Base-by-base conservation (phyloP, 23 tunicate species). In the Halocynthia aurantium region DNA sequence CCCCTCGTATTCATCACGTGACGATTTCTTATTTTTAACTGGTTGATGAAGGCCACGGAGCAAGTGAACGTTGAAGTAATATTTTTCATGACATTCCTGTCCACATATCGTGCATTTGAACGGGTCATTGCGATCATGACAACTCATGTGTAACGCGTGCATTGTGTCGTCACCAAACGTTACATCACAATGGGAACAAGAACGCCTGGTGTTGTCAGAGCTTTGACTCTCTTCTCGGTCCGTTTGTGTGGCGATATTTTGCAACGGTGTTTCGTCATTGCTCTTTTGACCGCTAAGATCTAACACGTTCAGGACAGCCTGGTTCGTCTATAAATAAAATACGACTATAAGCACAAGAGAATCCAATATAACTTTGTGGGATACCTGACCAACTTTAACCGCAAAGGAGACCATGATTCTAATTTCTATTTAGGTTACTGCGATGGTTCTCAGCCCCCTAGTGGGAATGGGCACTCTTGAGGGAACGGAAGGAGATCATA, bases 61-160 rank as follows among this genome's bases (percentile, higher is more conserved):
- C 69, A 91, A 67, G 69, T 92, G 98, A 10, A 92, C 98, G 83
- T 92, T 92, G 85, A 92, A 92, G 67, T 86, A 92, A 60, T 92
- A 92, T 68, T 92, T 92, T 62, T 92, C 98, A 81, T 92, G 83
- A 75, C 98, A 92, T 8, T 72, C 67, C 73, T 92, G 92, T n/a
- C 88, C 88, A 78, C 98, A 92, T 49, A 92, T 86, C 73, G 91
- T 92, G 85, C 98, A 92, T 31, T 74, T 68, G 88, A 85, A 92
- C 15, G 98, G 98, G 62, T 82, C 98, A 17, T 22, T 60, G 52
- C 84, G 79, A 69, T 92, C 98, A 74, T 92, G 98, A 69, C 98
- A 92, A 71, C 91, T 92, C 98, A 92, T 92, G 81, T 92, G 98
- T 69, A 92, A 73, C 5, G 98, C 98, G 70, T 78, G 83, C 98